These are phyloP conservation scores for Podilymbus podiceps DNA, from an alignment of 2,113 vertebrate species.

Conservation along the genomic window DNA sequence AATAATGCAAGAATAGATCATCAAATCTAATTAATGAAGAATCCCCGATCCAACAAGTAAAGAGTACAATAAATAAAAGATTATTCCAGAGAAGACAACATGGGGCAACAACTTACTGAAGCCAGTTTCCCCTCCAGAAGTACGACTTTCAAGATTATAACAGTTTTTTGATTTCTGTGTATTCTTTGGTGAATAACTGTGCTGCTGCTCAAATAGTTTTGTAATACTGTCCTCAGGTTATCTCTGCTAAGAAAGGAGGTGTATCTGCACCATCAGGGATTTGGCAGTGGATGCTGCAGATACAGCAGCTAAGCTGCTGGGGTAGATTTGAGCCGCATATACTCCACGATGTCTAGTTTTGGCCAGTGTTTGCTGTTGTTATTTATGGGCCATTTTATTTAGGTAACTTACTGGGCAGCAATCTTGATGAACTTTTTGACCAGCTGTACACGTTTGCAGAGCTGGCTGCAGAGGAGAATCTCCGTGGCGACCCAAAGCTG, in stretches of 20 bases:
- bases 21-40: not conserved
- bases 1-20: not conserved
- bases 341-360: not conserved
- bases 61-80: not conserved
- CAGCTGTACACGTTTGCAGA: constrained; percentile 93
- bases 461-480: constrained; percentile 87
- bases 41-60: not conserved
- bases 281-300: not conserved
- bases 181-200: not conserved
- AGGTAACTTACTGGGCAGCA: constrained; percentile 91
- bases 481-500: constrained; percentile 97
- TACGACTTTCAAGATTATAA: not conserved
- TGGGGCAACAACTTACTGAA: not conserved
- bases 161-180: not conserved
- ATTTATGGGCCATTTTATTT: not conserved
- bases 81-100: not conserved
- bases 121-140: not conserved
- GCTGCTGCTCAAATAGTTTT: not conserved
- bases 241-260: not conserved
- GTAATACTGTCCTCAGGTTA: not conserved
- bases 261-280: not conserved
- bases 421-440: constrained; percentile 99
- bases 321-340: not conserved
- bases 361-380: not conserved
- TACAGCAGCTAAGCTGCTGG: not conserved